These are phyloP conservation scores for Brachionus manjavacas DNA, from an alignment of 1,140 invertebrate genomes.

Conservation along the genomic window DNA sequence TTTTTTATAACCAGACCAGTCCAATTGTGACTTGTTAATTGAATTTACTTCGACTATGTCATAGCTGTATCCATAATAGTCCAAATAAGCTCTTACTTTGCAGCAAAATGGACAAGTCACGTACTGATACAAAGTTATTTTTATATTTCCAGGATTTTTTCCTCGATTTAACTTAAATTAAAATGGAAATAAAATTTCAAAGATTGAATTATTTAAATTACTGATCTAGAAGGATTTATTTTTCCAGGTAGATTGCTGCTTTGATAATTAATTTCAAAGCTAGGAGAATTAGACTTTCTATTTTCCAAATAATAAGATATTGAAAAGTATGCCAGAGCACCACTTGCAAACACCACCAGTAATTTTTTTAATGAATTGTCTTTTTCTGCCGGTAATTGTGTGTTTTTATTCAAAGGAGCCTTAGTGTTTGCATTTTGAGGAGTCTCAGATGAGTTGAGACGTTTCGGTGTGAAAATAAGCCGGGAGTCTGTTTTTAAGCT, in stretches of 20 bases:
- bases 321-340: slow-evolving; percentile 11
- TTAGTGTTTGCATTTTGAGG: not conserved
- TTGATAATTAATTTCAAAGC: not conserved
- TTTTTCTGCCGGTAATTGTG: not conserved
- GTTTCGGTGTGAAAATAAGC: not conserved
- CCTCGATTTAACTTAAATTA: not conserved
- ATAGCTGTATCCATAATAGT: slow-evolving; percentile 88
- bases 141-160: slow-evolving; percentile 42
- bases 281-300: not conserved
- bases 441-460: not conserved
- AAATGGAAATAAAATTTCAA: not conserved
- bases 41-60: slow-evolving; percentile 94
- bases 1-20: slow-evolving; percentile 90
- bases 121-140: slow-evolving; percentile 42
- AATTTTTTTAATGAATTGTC: not conserved
- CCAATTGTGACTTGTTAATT: slow-evolving; percentile 79
- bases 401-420: not conserved
- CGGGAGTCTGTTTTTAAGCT: not conserved
- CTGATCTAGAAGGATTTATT: slow-evolving; percentile 29
- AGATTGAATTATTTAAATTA: not conserved
- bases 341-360: slow-evolving; percentile 23
- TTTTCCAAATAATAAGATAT: slow-evolving; percentile 31
- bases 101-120: slow-evolving; percentile 72
- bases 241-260: slow-evolving; percentile 30
- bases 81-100: slow-evolving; percentile 85